A percentile compares a stretch with the other conserved stretches of the same genome.
Evolutionary conservation across 2,888 invertebrate genomes (phyloP).

Genomic region (Gerris lacustris): DNA sequence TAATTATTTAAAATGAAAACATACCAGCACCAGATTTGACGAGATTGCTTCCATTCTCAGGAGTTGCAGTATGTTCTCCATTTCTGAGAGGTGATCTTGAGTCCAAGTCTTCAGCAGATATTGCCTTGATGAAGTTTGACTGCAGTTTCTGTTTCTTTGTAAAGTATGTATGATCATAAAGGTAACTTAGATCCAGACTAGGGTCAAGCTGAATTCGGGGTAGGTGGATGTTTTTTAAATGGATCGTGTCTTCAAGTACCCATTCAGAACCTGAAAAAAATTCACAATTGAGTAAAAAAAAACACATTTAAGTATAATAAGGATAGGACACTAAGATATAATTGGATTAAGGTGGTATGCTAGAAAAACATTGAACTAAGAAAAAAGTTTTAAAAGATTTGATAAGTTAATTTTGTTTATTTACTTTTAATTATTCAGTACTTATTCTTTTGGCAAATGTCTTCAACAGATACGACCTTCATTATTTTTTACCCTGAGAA

Average conservation of each 20-base stretch:
- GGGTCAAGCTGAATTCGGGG: constrained; percentile 65
- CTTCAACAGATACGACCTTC: no score
- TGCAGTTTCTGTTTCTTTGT: constrained; percentile 72
- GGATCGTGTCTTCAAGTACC: constrained; percentile 90
- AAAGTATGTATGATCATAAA: constrained; percentile 64
- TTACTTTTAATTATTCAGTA: no score
- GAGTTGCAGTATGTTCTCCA: constrained; percentile 30
- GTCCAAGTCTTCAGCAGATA: constrained; percentile 60
- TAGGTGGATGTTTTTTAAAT: constrained; percentile 79
- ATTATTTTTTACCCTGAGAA: no score
- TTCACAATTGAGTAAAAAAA: not conserved
- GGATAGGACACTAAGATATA: not conserved
- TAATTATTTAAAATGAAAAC: constrained; percentile 3
- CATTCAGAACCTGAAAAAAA: constrained; percentile 48
- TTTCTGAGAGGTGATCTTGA: constrained; percentile 39
- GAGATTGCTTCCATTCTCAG: constrained; percentile 30
- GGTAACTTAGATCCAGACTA: constrained; percentile 68
- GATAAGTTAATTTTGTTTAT: constrained; percentile 7
- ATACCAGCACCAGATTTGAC: constrained; percentile 32
- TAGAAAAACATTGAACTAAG: constrained; percentile 10
- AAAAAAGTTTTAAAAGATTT: constrained; percentile 1
- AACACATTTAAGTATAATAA: not conserved
- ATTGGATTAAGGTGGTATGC: not conserved
- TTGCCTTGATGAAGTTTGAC: constrained; percentile 61
- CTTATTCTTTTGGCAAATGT: no score